These are phyloP conservation scores for Noturus placidus DNA, from an alignment of 2,113 vertebrate genomes.

Conservation along the genomic window DNA sequence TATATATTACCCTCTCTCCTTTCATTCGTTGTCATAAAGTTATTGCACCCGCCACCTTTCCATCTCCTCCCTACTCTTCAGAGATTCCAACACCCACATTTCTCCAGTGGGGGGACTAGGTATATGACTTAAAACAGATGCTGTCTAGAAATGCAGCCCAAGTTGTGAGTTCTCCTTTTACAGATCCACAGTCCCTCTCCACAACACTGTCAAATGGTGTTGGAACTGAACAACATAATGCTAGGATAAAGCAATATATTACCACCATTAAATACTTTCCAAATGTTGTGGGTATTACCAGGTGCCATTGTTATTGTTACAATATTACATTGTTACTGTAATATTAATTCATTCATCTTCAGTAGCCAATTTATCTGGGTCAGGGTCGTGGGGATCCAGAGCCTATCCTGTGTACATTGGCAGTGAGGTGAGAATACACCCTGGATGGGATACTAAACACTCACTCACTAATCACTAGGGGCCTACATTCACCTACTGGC, in stretches of 20 bases:
- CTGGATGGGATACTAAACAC: background rate
- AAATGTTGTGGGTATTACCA: background rate
- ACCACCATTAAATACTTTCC: background rate
- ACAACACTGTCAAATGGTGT: background rate
- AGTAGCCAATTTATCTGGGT: no score
- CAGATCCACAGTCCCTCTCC: background rate
- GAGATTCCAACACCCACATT: slow-evolving; percentile 1
- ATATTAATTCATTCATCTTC: background rate
- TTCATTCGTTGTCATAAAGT: background rate
- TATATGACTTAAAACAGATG: background rate
- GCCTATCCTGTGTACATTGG: background rate
- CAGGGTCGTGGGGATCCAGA: background rate
- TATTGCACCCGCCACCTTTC: background rate
- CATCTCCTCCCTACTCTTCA: background rate
- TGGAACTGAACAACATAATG: background rate
- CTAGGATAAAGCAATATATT: background rate
- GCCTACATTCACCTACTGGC: background rate
- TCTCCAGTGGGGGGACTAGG: background rate
- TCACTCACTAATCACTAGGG: background rate
- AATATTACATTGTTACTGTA: background rate
- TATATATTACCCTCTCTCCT: background rate
- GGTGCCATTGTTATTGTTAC: background rate
- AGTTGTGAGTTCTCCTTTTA: background rate
- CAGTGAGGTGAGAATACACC: background rate
- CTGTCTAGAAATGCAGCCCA: background rate